Evolutionary conservation across 1,140 invertebrate genomes (phyloP), one percentile per base, ranked within the genome.

Genomic region (Proales similis): DNA sequence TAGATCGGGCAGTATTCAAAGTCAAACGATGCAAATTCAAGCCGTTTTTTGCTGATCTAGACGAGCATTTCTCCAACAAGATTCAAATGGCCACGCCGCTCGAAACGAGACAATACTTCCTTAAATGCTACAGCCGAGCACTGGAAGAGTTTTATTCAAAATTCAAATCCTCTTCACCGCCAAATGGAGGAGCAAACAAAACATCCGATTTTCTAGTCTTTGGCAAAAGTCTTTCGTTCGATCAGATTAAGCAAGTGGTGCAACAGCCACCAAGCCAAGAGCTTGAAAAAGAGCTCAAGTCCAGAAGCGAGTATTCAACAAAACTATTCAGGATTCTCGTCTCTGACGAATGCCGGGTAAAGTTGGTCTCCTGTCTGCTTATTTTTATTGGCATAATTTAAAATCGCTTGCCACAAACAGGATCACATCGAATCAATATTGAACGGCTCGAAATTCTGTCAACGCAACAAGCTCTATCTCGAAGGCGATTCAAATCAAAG

Each of bases 171-270:
- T 57, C 4, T 38, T 42, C 9, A 36, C 9, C 14, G 14, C 9
- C 14, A 57, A 57, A 4, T 57, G 36, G 20, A 30, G 9, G 9
- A 39, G 17, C 4, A 42, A 57, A 27, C 11, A 26, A 14, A 2
- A 42, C 17, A 1, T 42, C 39, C 14, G 45, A 57, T n/a, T 26
- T 29, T 42, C 20, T 57, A n/a, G 51, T 57, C 12, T 27, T 29
- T 57, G 51, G 51, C 4, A 42, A 24, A 5, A 11, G 39, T 36
- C 45, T 29, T n/a, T 19, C 17, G 17, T 42, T 57, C n/a, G 51
- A 57, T 11, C 26, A 57, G 17, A 30, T 57, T 7, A 57, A 57
- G 45, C 36, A 57, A 26, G 30, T 57, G 33, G 33, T 42, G n/a
- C 12, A 57, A 19, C 24, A 42, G 45, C 36, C 39, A 57, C 26